These are phyloP conservation scores for Rhea pennata DNA, from an alignment of 2,113 vertebrate species.

Conservation along the genomic window DNA sequence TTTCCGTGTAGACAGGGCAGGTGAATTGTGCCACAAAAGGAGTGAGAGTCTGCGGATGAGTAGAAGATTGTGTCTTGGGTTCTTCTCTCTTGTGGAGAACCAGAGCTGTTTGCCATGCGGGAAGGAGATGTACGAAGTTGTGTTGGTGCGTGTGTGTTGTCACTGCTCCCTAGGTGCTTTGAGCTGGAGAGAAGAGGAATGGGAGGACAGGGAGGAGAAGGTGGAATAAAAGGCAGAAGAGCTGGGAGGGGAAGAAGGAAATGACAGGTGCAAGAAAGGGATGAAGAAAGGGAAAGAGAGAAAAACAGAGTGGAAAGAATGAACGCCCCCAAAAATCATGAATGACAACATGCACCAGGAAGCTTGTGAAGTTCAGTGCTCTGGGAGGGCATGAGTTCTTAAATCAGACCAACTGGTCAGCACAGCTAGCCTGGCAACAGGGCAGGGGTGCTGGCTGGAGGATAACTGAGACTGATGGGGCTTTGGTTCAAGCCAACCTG, in stretches of 20 bases:
- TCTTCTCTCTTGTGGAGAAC: not conserved
- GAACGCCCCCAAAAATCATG: not conserved
- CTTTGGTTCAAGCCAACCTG: not conserved
- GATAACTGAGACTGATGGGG: not conserved
- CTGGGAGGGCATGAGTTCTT: not conserved
- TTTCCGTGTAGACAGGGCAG: not conserved
- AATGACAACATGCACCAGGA: not conserved
- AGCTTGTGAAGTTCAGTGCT: not conserved
- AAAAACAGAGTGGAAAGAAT: not conserved
- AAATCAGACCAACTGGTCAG: conserved; percentile 16
- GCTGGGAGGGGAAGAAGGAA: not conserved
- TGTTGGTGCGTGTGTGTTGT: not conserved
- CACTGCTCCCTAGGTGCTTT: not conserved
- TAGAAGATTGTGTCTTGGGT: not conserved
- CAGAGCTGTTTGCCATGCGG: not conserved
- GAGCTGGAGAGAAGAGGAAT: not conserved
- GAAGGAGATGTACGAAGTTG: not conserved
- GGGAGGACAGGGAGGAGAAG: not conserved
- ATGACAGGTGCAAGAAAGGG: not conserved
- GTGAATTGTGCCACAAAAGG: not conserved
- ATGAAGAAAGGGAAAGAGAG: not conserved
- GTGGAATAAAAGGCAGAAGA: not conserved
- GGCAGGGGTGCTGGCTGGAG: not conserved
- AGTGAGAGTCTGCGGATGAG: not conserved
- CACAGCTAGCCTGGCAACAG: not conserved